A percentile compares a stretch with the other conserved stretches of the same genome.
Evolutionary conservation across 2,888 invertebrate genomes (phyloP).

Genomic region (Brenthis daphne): DNA sequence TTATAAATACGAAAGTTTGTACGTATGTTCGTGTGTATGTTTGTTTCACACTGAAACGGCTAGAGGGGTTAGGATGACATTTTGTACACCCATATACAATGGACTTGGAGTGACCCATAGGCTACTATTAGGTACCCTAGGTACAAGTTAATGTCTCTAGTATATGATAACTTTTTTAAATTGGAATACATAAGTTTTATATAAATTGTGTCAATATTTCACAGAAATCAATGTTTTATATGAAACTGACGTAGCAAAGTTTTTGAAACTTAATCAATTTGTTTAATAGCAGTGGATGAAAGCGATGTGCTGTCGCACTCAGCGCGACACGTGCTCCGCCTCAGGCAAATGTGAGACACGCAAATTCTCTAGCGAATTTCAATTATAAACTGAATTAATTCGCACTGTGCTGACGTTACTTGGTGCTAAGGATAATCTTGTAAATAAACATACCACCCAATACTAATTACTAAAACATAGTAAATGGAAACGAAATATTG

Average conservation of each 20-base stretch:
- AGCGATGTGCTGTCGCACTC: slow-evolving; percentile 31
- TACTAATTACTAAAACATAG: slow-evolving; percentile 1
- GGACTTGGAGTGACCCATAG: no score
- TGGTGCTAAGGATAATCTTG: slow-evolving; percentile 10
- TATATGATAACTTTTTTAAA: no score
- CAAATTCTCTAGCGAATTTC: slow-evolving; percentile 33
- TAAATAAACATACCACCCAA: slow-evolving; percentile 13
- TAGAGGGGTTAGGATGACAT: no score
- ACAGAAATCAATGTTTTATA: not conserved
- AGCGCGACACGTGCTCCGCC: slow-evolving; percentile 40
- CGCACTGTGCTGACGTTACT: slow-evolving; percentile 24
- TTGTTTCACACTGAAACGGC: no score
- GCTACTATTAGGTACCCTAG: no score
- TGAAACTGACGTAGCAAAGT: not conserved
- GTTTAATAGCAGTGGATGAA: slow-evolving; percentile 22
- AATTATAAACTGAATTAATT: slow-evolving; percentile 47
- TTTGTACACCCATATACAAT: no score
- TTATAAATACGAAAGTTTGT: not conserved
- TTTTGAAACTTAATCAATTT: slow-evolving; percentile 24
- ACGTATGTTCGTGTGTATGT: no score
- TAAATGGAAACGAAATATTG: slow-evolving; percentile 2
- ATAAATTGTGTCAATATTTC: no score
- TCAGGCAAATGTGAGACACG: slow-evolving; percentile 35
- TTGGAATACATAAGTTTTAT: no score
- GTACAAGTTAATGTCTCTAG: no score